phyloP scores from a whole-genome alignment of 2,113 vertebrate genomes.

The Trinectes maculatus region DNA sequence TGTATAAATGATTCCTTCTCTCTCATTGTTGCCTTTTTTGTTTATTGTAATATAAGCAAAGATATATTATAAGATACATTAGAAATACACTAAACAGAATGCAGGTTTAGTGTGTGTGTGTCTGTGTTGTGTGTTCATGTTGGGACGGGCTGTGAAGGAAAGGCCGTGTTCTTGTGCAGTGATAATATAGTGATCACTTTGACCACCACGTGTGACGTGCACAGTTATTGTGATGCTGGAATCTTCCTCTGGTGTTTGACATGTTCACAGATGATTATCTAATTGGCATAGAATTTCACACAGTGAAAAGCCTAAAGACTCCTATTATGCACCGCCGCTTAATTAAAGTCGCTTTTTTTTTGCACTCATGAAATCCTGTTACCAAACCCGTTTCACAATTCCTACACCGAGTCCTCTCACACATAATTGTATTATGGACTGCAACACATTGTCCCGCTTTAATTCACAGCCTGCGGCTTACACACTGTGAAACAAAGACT shows the following conservation, averaged over 20 bases:
- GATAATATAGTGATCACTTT: slow-evolving; percentile 34
- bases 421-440: slow-evolving; percentile 68
- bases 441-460: slow-evolving; percentile 65
- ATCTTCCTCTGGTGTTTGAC: slow-evolving; percentile 47
- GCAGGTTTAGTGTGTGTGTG: background rate
- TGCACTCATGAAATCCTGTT: slow-evolving; percentile 64
- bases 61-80: background rate
- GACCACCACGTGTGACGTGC: slow-evolving; percentile 29
- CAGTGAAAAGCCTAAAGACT: slow-evolving; percentile 55
- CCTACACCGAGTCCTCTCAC: slow-evolving; percentile 53
- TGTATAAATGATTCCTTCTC: slow-evolving; percentile 49
- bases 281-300: slow-evolving; percentile 65
- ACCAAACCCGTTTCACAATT: slow-evolving; percentile 64
- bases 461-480: slow-evolving; percentile 63
- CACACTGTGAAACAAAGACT: slow-evolving; percentile 62
- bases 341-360: slow-evolving; percentile 69
- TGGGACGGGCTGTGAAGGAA: background rate
- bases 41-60: slow-evolving; percentile 5
- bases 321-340: slow-evolving; percentile 65
- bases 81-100: slow-evolving; percentile 20
- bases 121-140: background rate
- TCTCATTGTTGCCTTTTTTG: slow-evolving; percentile 32
- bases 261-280: slow-evolving; percentile 75
- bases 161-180: background rate
- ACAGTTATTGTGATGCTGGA: slow-evolving; percentile 43